Evolutionary conservation across 2,888 invertebrate species (phyloP), one percentile per base, ranked within the genome.

Genomic region (Steinernema hermaphroditum): DNA sequence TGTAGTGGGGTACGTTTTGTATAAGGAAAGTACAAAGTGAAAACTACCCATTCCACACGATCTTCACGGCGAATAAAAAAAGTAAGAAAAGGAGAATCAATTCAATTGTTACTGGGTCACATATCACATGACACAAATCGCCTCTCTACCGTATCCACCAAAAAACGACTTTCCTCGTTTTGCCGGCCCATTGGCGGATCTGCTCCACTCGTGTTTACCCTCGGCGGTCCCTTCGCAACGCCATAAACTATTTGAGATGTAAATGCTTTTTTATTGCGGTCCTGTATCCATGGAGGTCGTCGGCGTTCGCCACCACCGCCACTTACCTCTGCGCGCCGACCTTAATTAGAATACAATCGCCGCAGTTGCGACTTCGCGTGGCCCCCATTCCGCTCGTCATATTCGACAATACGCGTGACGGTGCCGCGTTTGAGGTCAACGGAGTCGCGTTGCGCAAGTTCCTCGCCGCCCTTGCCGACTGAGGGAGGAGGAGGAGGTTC

Each of bases 301-400:
- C 62, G 32, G 16, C 62, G 62, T 62, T 62, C 62, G 62, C 29
- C 22, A 4, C 24, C 22, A 22, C 24, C 62, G 62, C 62, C 29
- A 62, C 62, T 62, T 62, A 62, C 62, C 62, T 62, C 34, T 8
- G 54, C 54, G 54, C 29, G 62, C 16, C 32, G 62, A 62, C 62
- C 62, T 62, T 62, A 62, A 62, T 62, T 29, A 62, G 62, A 62
- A 62, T 34, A 62, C 62, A 62, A 62, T 62, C 16, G 32, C n/a
- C 32, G 32, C 62, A 34, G 62, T 62, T 62, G 62, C 62, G 62
- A 62, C 62, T 62, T 62, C 62, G 62, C 62, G 62, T 32, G 62
- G 62, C 62, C 62, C 62, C 62, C 16, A 32, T 54, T 54, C 19
- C 24, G 54, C 27, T 24, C 62, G 46, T 62, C 62, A 62, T 62